Percentiles rank a stretch among this genome's conserved stretches.
These are phyloP conservation scores for Stigmatopora argus DNA, from an alignment of 2,113 vertebrate genomes.

Conservation along the genomic window DNA sequence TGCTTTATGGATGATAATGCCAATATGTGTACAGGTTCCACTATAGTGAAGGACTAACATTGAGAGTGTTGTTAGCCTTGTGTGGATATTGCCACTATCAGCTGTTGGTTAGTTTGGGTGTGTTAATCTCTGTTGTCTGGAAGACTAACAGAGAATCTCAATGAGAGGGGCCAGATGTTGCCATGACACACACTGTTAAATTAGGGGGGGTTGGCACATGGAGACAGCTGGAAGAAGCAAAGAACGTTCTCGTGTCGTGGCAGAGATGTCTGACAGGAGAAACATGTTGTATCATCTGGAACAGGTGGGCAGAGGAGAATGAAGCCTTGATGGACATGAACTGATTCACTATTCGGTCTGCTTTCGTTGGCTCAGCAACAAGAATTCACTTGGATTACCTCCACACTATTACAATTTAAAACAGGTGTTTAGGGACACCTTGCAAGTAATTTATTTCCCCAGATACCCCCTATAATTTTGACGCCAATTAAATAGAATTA, in stretches of 20 bases:
- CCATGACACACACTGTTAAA: slow-evolving; percentile 16
- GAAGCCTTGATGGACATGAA: slow-evolving; percentile 7
- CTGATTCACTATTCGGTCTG: not conserved
- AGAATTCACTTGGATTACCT: not conserved
- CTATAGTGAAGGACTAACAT: not conserved
- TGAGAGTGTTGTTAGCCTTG: not conserved
- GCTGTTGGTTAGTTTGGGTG: slow-evolving; percentile 15
- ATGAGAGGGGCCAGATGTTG: slow-evolving; percentile 25
- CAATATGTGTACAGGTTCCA: not conserved
- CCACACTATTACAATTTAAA: not conserved
- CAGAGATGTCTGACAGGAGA: slow-evolving; percentile 38
- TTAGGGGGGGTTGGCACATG: slow-evolving; percentile 40
- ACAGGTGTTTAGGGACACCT: not conserved
- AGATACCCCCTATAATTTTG: not conserved
- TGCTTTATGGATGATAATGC: too few relatives aligned
- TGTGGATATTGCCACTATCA: slow-evolving; percentile 3
- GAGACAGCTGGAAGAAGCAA: slow-evolving; percentile 41
- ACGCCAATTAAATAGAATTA: not conserved
- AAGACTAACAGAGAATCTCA: slow-evolving; percentile 12
- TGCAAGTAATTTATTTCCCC: not conserved
- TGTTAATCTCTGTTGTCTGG: not conserved
- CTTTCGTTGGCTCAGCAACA: not conserved
- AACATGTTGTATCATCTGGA: slow-evolving; percentile 24
- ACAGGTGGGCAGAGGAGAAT: slow-evolving; percentile 43
- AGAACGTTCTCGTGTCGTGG: slow-evolving; percentile 31